Base-by-base conservation (phyloP, 1,140 invertebrate genomes). In the Pogonognathellus flavescens region DNA sequence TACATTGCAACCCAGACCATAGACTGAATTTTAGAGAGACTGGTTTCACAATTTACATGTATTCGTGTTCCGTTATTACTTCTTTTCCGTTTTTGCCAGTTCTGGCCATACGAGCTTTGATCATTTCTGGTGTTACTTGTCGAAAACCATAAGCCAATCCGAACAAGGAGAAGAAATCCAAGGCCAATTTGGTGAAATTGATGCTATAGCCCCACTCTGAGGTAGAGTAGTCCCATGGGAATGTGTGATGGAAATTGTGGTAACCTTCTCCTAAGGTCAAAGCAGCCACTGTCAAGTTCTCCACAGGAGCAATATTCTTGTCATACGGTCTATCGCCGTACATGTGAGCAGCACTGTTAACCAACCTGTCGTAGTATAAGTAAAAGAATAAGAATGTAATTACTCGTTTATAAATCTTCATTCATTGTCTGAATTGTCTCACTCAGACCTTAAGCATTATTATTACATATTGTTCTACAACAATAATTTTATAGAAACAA, bases 231-330 rank as follows among this genome's bases (percentile, higher is more conserved):
- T 99, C 97, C 93, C 96, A 96, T 0, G 97, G 97, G 92, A 99
- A 99, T 0, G 95, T 95, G 91, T 99, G 97, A 90, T 99, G 97
- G 91, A 97, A 99, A 91, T 98, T 98, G 90, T 98, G 97, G 93
- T 95, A 98, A 3, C 96, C 97, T 91, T 97, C 96, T 0, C 95
- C 96, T 7, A 95, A 90, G 5, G 95, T 94, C 52, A 94, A 92
- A 0, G 95, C 72, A 0, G 95, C 92, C 0, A 96, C 95, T 0
- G 92, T 90, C 8, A 92, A 90, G 89, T 96, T 96, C 90, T 97
- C 93, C 0, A 94, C 90, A 1, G 96, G 95, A 90, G 94, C 95
- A 86, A 96, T 96, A 87, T 89, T 92, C 22, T 90, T 93, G 92
- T 9, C 93, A 92, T 22, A 91, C 87, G 5, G 93, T 91, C 52